Evolutionary conservation across 2,888 invertebrate species (phyloP).

Genomic region (Eucera pruinosa): DNA sequence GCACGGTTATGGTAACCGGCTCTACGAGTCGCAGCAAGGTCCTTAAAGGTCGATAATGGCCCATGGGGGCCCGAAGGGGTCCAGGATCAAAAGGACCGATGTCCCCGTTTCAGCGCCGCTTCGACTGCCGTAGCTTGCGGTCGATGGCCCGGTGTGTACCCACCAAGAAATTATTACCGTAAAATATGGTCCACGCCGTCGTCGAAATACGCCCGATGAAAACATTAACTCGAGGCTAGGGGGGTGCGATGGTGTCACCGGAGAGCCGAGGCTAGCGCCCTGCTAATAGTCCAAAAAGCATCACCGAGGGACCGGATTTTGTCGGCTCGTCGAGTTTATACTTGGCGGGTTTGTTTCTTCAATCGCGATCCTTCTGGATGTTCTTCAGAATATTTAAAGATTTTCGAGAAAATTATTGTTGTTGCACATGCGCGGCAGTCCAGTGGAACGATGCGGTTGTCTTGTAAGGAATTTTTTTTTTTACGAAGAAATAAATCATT

Average conservation of each 20-base stretch:
- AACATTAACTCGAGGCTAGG: constrained; percentile 62
- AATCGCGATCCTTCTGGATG: background rate
- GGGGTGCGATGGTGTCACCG: constrained; percentile 38
- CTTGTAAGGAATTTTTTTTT: background rate
- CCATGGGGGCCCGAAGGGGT: constrained; percentile 65
- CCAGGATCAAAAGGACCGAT: constrained; percentile 74
- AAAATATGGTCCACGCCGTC: constrained; percentile 63
- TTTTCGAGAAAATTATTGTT: constrained; percentile 36
- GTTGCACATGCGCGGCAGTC: too few species aligned
- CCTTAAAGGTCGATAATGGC: constrained; percentile 80
- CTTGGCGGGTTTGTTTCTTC: background rate
- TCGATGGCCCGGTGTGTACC: constrained; percentile 66
- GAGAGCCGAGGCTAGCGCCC: constrained; percentile 20
- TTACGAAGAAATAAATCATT: constrained; percentile 31
- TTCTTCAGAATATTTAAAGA: constrained; percentile 29
- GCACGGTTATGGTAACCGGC: constrained; percentile 76
- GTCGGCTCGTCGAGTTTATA: too few species aligned
- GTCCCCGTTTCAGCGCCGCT: constrained; percentile 73
- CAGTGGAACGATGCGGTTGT: too few species aligned
- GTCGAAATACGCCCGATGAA: constrained; percentile 66
- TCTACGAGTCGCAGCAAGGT: constrained; percentile 75
- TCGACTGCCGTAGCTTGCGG: constrained; percentile 57
- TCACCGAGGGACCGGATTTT: background rate
- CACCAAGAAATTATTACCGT: constrained; percentile 66
- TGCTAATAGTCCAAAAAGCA: constrained; percentile 11